Conservation (phyloP, 2,113 vertebrate species). For the Hylia prasina region DNA sequence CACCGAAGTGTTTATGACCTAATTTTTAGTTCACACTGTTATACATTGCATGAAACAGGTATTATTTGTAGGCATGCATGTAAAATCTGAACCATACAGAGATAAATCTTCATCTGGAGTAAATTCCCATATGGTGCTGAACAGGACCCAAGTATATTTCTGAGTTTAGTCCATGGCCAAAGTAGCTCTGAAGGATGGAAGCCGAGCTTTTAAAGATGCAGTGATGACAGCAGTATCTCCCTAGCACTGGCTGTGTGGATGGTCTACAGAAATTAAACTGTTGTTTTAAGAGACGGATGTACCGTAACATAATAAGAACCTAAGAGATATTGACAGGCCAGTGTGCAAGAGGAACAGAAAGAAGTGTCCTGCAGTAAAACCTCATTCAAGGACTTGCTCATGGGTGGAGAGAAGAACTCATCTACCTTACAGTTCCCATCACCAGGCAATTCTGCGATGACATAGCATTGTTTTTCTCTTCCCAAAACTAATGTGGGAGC, state of each 20-base stretch:
- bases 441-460: conserved; percentile 16
- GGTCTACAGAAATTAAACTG: neutral
- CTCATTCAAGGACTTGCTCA: conserved; percentile 44
- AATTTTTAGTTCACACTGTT: neutral
- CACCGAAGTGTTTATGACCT: neutral
- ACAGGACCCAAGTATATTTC: neutral
- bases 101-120: neutral
- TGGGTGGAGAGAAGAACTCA: conserved; percentile 47
- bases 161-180: neutral
- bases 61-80: neutral
- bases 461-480: conserved; percentile 15
- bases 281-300: neutral
- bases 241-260: neutral
- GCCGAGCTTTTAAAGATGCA: neutral
- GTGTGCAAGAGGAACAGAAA: neutral
- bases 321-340: conserved; percentile 7
- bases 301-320: conserved; percentile 2
- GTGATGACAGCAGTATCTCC: neutral
- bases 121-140: neutral
- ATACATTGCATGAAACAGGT: neutral
- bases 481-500: neutral
- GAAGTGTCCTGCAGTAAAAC: conserved; percentile 36
- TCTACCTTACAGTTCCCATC: conserved; percentile 38
- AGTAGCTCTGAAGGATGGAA: neutral
- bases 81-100: neutral